Conservation (phyloP, 2,113 vertebrate genomes). For the Leptobrachium ailaonicum region DNA sequence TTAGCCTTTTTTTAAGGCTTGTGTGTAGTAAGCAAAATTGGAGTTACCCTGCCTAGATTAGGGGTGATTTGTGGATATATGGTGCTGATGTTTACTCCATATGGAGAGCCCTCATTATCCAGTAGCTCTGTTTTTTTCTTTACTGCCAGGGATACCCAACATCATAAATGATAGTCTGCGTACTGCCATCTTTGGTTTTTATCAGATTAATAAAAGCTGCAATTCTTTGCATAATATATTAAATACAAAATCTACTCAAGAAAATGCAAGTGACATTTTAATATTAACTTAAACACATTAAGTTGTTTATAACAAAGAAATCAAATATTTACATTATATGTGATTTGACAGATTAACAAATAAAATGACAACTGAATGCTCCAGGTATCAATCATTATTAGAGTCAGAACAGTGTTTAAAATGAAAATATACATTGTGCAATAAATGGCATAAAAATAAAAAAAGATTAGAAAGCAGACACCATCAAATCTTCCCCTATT, state of each 20-base stretch:
- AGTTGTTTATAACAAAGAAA: slow-evolving; percentile 13
- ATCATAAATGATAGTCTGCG: too few species aligned
- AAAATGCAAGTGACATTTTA: slow-evolving; percentile 1
- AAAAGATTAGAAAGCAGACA: too few species aligned
- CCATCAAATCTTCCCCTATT: too few species aligned
- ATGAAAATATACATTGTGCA: background rate
- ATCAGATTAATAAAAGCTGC: background rate
- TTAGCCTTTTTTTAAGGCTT: too few species aligned
- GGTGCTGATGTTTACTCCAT: too few species aligned
- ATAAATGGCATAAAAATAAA: too few species aligned
- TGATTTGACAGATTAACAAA: background rate
- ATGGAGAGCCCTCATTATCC: too few species aligned
- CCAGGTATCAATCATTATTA: background rate
- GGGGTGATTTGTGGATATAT: too few species aligned
- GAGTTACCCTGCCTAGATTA: too few species aligned
- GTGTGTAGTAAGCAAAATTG: too few species aligned
- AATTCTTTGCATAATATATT: background rate
- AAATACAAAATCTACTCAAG: background rate
- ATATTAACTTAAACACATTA: slow-evolving; percentile 6
- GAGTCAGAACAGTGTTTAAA: slow-evolving; percentile 1
- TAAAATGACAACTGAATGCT: background rate
- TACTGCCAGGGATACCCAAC: too few species aligned
- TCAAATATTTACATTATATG: background rate
- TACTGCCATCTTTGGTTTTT: slow-evolving; percentile 1
- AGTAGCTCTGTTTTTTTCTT: too few species aligned